phyloP scores from a whole-genome alignment of 2,888 invertebrate genomes.

The Noctuana brunneofusca region DNA sequence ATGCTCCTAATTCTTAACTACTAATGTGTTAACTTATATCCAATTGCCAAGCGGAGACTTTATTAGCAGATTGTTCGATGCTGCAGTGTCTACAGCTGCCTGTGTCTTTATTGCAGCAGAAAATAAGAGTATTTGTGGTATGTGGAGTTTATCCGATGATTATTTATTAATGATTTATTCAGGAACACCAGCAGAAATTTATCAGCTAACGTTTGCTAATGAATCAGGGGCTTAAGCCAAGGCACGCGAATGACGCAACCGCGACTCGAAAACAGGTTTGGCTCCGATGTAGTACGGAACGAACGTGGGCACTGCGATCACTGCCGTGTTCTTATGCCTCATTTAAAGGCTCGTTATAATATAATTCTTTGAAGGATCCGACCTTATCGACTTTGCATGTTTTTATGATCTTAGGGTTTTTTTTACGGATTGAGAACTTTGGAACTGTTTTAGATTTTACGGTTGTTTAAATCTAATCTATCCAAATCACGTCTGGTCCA shows the following conservation, averaged over 20 bases:
- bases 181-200: background rate
- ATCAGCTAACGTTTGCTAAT: background rate
- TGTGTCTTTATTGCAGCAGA: no score
- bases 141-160: background rate
- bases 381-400: slow-evolving; percentile 8
- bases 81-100: no score
- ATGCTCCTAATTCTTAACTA: no score
- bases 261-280: slow-evolving; percentile 20
- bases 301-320: slow-evolving; percentile 9
- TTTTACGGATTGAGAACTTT: no score
- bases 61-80: no score
- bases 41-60: no score
- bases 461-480: no score
- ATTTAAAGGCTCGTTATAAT: slow-evolving; percentile 18
- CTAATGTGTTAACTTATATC: no score
- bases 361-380: slow-evolving; percentile 28
- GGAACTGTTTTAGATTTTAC: no score
- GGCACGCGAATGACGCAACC: slow-evolving; percentile 33
- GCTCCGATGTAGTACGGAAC: slow-evolving; percentile 22
- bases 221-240: slow-evolving; percentile 23
- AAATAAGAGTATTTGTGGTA: background rate
- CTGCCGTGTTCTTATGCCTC: slow-evolving; percentile 22
- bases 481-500: no score
- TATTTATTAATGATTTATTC: background rate
- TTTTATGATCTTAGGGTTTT: slow-evolving; percentile 4